Conservation (phyloP, 2,797 vertebrate genomes). For the Microctenopoma stevenorrisi region DNA sequence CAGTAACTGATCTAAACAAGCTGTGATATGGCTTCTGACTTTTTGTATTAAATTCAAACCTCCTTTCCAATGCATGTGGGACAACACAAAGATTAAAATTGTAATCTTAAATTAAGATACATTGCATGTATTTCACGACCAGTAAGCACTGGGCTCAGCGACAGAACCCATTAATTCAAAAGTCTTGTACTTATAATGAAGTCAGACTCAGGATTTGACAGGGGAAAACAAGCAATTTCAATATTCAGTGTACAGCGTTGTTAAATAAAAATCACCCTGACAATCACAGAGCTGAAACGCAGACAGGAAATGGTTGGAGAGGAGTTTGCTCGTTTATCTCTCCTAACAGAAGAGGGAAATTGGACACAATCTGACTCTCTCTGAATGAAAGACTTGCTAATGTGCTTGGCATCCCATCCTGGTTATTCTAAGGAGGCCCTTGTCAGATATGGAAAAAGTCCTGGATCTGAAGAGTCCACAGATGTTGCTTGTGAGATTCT, state of each 20-base stretch:
- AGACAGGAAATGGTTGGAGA: constrained; percentile 6
- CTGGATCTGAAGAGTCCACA: constrained; percentile 15
- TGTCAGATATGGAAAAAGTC: constrained; percentile 12
- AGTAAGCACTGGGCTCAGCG: neutral
- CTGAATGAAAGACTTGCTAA: neutral
- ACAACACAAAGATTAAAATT: too few relatives aligned
- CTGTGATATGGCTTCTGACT: neutral
- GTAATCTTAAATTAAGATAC: too few relatives aligned
- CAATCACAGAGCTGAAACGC: neutral
- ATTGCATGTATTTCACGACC: too few relatives aligned
- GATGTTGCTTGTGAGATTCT: constrained; percentile 18
- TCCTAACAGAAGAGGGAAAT: neutral
- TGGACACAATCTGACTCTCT: neutral
- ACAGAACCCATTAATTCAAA: neutral
- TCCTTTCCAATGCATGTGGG: too few relatives aligned
- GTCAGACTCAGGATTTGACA: neutral
- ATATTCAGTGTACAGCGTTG: neutral
- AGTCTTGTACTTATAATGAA: neutral
- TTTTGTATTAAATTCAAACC: neutral
- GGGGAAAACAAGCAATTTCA: neutral
- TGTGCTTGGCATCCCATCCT: constrained; percentile 4
- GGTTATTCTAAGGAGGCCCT: constrained; percentile 1
- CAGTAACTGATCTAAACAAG: neutral
- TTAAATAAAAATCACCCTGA: neutral
- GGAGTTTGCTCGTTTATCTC: neutral